Base-by-base conservation (phyloP, 1,140 invertebrate species). In the Aphidius ervi region DNA sequence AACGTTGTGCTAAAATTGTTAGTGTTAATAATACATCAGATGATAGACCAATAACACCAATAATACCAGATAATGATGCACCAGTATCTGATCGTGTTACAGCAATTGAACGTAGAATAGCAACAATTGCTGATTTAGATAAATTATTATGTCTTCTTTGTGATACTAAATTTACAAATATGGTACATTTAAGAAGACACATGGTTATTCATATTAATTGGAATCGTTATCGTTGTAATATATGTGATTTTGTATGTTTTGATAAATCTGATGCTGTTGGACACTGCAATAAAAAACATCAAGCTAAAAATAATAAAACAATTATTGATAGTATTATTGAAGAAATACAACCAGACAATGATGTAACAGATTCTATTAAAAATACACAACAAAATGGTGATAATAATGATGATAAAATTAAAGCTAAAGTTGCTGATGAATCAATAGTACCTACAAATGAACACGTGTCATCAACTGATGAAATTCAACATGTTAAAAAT, bases 171-270 rank as follows among this genome's bases (percentile, higher is more conserved):
- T 79, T 79, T 52, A 63, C 65, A 2, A 70, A 72, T 5, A 45
- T 72, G 10, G 64, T 70, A 6, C 65, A 73, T 59, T 62, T 82
- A 53, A 63, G 76, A 6, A 68, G 70, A 48, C 81, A 82, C 58
- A 74, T 81, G 70, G 75, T 78, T 1, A 67, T 69, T 37, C 81
- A 82, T 61, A 72, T 81, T 6, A 73, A 70, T 55, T 80, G 79
- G 75, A 74, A 73, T 63, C 68, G 78, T 46, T 82, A 72, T 63
- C 72, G 73, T 49, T 82, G 81, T 59, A 71, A 67, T 31, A 59
- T 73, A 6, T 82, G 81, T 59, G 62, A 72, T 31, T 82, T 75
- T 56, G 74, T 77, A 53, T 73, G 73, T 42, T 78, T 74, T 41
- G 60, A 67, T 41, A 78, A 76, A 59, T 68, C 63, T 42, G 75